These are phyloP conservation scores for Geodia barretti DNA, from an alignment of 37 sponge, comb jelly and placozoan genomes.

Conservation along the genomic window DNA sequence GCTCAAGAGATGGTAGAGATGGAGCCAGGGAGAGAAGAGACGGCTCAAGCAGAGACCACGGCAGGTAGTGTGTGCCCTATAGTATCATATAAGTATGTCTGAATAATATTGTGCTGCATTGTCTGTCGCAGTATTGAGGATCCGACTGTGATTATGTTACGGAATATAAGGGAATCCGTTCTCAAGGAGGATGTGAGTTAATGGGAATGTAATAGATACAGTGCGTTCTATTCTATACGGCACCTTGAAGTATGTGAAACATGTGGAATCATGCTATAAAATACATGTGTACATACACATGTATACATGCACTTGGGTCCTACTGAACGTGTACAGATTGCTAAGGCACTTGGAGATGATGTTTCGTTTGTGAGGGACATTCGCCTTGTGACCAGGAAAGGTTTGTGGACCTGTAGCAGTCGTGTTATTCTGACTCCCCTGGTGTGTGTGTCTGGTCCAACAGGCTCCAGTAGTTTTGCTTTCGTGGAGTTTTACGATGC, in stretches of 20 bases:
- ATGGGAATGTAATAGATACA: not conserved
- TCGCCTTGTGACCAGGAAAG: slow-evolving; percentile 41
- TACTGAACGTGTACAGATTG: slow-evolving; percentile 19
- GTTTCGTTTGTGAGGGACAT: slow-evolving; percentile 54
- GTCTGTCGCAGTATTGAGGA: slow-evolving; percentile 24
- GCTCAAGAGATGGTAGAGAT: slow-evolving; percentile 1
- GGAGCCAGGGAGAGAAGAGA: not conserved
- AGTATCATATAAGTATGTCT: not conserved
- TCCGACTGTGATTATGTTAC: slow-evolving; percentile 60
- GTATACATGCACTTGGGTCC: not conserved
- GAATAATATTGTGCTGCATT: too few relatives aligned
- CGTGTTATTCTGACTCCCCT: too few relatives aligned
- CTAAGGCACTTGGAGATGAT: slow-evolving; percentile 34
- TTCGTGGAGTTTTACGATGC: slow-evolving; percentile 67
- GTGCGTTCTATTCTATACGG: too few relatives aligned
- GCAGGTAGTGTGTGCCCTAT: not conserved
- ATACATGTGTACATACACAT: too few relatives aligned
- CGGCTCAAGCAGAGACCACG: too few relatives aligned
- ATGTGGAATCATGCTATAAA: too few relatives aligned
- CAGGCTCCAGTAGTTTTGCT: slow-evolving; percentile 55
- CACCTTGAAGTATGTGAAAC: too few relatives aligned
- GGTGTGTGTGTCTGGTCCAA: not conserved
- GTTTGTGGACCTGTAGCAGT: too few relatives aligned
- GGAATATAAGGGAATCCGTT: slow-evolving; percentile 50
- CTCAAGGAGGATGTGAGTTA: slow-evolving; percentile 72